phyloP scores from a whole-genome alignment of 2,888 invertebrate species.

The Acrobasis repandana region DNA sequence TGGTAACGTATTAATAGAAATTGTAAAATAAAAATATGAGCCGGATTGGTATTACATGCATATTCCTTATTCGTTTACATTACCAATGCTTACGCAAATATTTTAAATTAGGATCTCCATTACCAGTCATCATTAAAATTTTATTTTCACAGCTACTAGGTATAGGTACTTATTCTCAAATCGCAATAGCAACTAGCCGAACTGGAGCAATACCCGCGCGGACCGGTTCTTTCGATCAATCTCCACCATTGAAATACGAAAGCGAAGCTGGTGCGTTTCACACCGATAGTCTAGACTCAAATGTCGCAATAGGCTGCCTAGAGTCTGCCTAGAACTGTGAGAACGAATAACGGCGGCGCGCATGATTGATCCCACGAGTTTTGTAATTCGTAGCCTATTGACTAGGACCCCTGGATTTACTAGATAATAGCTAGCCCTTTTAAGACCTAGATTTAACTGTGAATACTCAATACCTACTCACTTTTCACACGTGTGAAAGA shows the following conservation, averaged over 20 bases:
- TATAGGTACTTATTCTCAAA: not conserved
- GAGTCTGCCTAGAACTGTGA: constrained; percentile 65
- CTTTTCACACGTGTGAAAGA: constrained; percentile 16
- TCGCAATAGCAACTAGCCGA: constrained; percentile 24
- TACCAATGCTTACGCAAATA: too few relatives aligned
- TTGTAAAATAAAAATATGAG: too few relatives aligned
- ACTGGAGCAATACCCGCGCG: constrained; percentile 42
- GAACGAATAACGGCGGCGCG: constrained; percentile 64
- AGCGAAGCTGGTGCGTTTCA: constrained; percentile 75
- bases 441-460: constrained; percentile 10
- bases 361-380: constrained; percentile 51
- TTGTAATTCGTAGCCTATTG: constrained; percentile 33
- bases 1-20: too few relatives aligned
- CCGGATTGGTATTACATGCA: too few relatives aligned
- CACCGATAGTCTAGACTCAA: constrained; percentile 73
- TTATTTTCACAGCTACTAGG: too few relatives aligned
- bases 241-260: constrained; percentile 72
- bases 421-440: constrained; percentile 33
- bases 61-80: too few relatives aligned
- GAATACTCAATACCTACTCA: constrained; percentile 1
- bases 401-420: constrained; percentile 22
- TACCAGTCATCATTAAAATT: too few relatives aligned
- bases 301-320: constrained; percentile 62
- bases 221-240: constrained; percentile 75
- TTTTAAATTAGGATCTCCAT: too few relatives aligned